phyloP scores from a whole-genome alignment of 2,797 vertebrate genomes.

The Gymnopithys bicolor region DNA sequence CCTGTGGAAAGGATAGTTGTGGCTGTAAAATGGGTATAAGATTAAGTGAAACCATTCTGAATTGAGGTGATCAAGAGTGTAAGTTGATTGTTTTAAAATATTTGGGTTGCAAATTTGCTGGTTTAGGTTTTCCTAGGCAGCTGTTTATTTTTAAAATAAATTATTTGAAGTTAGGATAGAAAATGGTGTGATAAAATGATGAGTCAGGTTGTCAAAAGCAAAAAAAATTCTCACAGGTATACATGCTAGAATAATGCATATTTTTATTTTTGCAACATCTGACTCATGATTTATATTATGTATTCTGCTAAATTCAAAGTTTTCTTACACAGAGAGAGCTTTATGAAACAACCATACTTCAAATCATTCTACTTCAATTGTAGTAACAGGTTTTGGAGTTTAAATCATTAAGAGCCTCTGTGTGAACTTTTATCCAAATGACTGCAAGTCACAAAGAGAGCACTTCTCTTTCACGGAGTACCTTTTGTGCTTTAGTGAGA shows the following conservation, averaged over 20 bases:
- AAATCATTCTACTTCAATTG: constrained; percentile 79
- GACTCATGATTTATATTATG: constrained; percentile 73
- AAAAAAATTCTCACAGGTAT: constrained; percentile 43
- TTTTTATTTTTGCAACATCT: constrained; percentile 66
- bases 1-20: neutral
- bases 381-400: constrained; percentile 81
- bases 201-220: constrained; percentile 68
- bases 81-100: neutral
- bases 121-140: neutral
- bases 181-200: constrained; percentile 67
- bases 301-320: constrained; percentile 77
- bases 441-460: constrained; percentile 78
- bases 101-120: neutral
- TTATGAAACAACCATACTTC: constrained; percentile 77
- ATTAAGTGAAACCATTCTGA: neutral
- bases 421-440: constrained; percentile 84
- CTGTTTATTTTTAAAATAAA: neutral
- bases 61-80: neutral
- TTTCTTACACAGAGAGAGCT: constrained; percentile 71
- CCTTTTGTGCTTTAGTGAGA: constrained; percentile 78
- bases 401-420: constrained; percentile 83
- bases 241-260: constrained; percentile 56
- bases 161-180: constrained; percentile 57
- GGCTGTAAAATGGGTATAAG: neutral
- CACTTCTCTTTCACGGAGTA: constrained; percentile 71